Base-by-base conservation (phyloP, 2,888 invertebrate species). In the Phengaris alcon region DNA sequence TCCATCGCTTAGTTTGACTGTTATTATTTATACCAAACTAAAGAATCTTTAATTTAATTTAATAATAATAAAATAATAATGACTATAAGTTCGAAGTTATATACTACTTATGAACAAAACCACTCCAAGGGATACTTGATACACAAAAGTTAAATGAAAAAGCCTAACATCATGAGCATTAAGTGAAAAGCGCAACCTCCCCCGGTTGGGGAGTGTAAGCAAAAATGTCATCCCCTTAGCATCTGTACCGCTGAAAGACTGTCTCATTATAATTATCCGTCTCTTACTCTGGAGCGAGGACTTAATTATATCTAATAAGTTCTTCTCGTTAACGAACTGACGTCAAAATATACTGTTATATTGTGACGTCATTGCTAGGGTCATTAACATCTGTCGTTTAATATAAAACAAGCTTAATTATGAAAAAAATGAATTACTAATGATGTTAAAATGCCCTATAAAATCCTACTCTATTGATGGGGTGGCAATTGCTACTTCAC, bases 261-360 rank as follows among this genome's bases (percentile, higher is more conserved):
- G 69, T 48, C 69, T 69, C 69, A 69, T 69, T 69, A 69, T 69
- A 69, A 69, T 69, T 69, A 69, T 69, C 69, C 48, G 69, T 48
- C 69, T 69, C 55, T 6, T 35, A 55, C 5, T 12, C 48, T n/a
- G 48, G 12, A 48, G 48, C 46, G 69, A 69, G 48, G 64, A 64
- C 69, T 69, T 69, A 69, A 48, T 69, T 69, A 48, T 15, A 48
- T 69, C 48, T 69, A 69, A 69, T 69, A 69, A 69, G 69, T 69
- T 48, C 69, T 69, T 64, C 5, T 64, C 64, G 12, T 64, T 64
- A 64, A 44, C 35, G 64, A 64, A 12, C 64, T 35, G 64, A 64
- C 35, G 35, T 64, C 10, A 35, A 35, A 35, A 35, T 35, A 35
- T 35, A 35, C 35, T 2, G 35, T 35, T 35, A 35, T 35, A 35